Evolutionary conservation across 2,797 vertebrate genomes (phyloP).

Genomic region (Amniataba percoides): DNA sequence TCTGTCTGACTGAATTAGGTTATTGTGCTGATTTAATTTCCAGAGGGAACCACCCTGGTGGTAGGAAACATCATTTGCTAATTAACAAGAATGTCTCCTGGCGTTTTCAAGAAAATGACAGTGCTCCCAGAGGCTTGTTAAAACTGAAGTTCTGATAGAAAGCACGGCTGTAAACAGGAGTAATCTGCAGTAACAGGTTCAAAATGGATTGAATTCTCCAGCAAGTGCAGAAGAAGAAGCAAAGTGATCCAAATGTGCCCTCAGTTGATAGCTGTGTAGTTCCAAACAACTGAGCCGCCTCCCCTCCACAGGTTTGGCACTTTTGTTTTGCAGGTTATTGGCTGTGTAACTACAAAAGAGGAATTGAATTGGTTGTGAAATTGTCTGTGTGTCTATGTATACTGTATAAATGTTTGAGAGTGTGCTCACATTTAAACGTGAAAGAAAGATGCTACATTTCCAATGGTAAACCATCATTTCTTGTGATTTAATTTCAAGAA

Average conservation of each 20-base stretch:
- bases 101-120: conserved; percentile 71
- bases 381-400: too few species aligned
- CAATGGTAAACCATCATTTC: not conserved
- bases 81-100: conserved; percentile 81
- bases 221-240: not conserved
- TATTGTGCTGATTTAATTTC: conserved; percentile 81
- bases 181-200: conserved; percentile 20
- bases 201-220: conserved; percentile 28
- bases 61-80: conserved; percentile 77
- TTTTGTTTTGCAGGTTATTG: conserved; percentile 23
- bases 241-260: conserved; percentile 8
- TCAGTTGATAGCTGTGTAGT: not conserved
- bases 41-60: conserved; percentile 73
- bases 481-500: not conserved
- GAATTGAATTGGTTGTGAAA: not conserved
- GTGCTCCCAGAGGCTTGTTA: conserved; percentile 60
- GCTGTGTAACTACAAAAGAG: conserved; percentile 16
- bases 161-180: conserved; percentile 66
- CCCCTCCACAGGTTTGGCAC: not conserved
- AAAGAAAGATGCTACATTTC: not conserved
- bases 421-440: not conserved
- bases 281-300: conserved; percentile 17
- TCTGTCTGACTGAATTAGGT: conserved; percentile 78
- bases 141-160: conserved; percentile 61
- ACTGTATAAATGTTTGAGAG: too few species aligned